phyloP scores from a whole-genome alignment of 2,797 vertebrate genomes.

The Nannoperca australis region DNA sequence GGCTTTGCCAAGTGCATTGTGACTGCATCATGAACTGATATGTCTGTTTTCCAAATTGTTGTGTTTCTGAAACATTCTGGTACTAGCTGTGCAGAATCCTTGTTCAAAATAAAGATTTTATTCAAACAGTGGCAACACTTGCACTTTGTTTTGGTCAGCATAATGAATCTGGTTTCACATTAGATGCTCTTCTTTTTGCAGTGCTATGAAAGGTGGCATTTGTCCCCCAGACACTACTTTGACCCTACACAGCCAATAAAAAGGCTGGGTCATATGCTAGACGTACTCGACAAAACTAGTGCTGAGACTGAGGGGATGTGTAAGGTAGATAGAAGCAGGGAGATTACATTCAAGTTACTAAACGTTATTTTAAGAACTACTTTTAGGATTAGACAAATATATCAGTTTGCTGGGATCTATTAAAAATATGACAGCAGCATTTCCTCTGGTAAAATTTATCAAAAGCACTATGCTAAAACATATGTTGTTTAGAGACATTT shows the following conservation, averaged over 20 bases:
- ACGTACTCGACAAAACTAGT: constrained; percentile 14
- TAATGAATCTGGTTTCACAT: constrained; percentile 11
- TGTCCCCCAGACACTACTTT: constrained; percentile 63
- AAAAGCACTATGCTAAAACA: not conserved
- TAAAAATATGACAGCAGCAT: not conserved
- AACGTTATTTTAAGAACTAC: not conserved
- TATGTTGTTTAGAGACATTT: not conserved
- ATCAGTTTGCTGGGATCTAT: not conserved
- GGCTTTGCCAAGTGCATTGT: not conserved
- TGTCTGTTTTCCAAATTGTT: not conserved
- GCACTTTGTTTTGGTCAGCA: constrained; percentile 22
- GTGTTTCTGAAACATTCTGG: not conserved
- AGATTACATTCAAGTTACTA: not conserved
- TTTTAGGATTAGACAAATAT: not conserved
- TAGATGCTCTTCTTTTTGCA: constrained; percentile 30
- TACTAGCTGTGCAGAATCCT: not conserved
- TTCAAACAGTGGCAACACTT: not conserved
- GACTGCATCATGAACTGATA: not conserved
- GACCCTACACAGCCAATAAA: constrained; percentile 61
- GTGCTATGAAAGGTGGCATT: constrained; percentile 58
- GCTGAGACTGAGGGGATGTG: not conserved
- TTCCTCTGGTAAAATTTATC: not conserved
- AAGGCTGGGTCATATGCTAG: constrained; percentile 50
- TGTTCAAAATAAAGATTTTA: not conserved
- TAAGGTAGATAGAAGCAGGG: not conserved